Base-by-base conservation (phyloP, 2,113 vertebrate genomes). In the Rhabdomys dilectus region DNA sequence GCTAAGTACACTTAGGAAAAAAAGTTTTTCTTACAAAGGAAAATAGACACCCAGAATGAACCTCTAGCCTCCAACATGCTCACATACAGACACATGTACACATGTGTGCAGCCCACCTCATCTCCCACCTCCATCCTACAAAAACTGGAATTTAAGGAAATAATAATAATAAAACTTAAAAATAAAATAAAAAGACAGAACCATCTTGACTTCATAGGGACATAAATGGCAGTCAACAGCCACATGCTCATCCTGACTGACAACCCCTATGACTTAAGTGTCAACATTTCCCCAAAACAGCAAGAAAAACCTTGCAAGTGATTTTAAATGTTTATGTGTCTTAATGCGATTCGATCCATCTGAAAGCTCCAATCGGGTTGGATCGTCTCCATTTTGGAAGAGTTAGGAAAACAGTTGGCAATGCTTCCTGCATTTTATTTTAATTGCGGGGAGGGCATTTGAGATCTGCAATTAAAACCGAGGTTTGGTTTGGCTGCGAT, bases 401-500 rank as follows among this genome's bases (percentile, higher is more conserved):
- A 91, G 39, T 11, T 95, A 70, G 94, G 45, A 89, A 97, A 97
- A 95, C 78, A 89, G 85, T 97, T 98, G 96, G 97, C 92, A 94
- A 73, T 29, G 36, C 56, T 94, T 86, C 94, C 58, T 86, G 77
- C 75, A 87, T 96, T 98, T 98, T 88, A 76, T 96, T 97, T 96
- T 97, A 92, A 98, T 97, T 94, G 91, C 56, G 92, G 86, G 91
- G 85, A 82, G 92, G 94, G 66, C 73, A 93, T 95, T 96, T 95
- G 95, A 97, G 92, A 93, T 94, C 92, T 93, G 88, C 78, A 90
- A 94, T 97, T 97, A 96, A 95, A 96, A 96, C 95, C 92, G 75
- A 92, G 94, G 93, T 87, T 96, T 93, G 96, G 89, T 70, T 97
- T 97, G 97, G 94, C 96, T 93, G 51, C 58, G 58, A 96, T 24